A percentile compares a stretch with the other conserved stretches of the same genome.
These are phyloP conservation scores for Lacerta bilineata DNA, from an alignment of 2,797 vertebrate genomes.

Conservation along the genomic window DNA sequence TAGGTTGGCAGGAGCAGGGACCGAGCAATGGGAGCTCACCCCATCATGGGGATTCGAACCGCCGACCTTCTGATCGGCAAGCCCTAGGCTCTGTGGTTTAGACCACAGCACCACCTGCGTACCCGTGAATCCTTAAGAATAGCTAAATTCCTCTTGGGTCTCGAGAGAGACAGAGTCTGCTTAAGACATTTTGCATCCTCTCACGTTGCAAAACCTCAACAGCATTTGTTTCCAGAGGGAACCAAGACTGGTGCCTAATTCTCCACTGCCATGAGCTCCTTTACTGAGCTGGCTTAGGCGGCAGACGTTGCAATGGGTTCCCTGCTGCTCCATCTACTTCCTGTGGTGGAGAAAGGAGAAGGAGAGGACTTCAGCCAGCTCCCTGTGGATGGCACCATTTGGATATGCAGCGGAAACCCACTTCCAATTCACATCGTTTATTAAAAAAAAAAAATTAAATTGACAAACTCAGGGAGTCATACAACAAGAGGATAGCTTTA, in stretches of 20 bases:
- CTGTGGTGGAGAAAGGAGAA: slow-evolving; percentile 38
- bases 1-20: too few relatives aligned
- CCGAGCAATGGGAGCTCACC: too few relatives aligned
- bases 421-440: slow-evolving; percentile 31
- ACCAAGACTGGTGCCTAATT: slow-evolving; percentile 21
- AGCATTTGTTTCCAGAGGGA: slow-evolving; percentile 37
- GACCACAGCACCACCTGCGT: too few relatives aligned
- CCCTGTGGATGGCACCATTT: slow-evolving; percentile 47
- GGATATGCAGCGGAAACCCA: slow-evolving; percentile 18
- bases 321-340: slow-evolving; percentile 44
- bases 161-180: neutral
- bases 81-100: too few relatives aligned
- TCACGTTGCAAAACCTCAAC: neutral
- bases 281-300: slow-evolving; percentile 25
- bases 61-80: too few relatives aligned
- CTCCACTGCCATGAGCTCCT: neutral
- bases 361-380: slow-evolving; percentile 31
- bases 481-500: slow-evolving; percentile 10
- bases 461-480: slow-evolving; percentile 38
- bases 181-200: slow-evolving; percentile 21
- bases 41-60: too few relatives aligned
- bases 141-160: neutral
- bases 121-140: neutral
- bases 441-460: slow-evolving; percentile 24
- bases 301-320: slow-evolving; percentile 31